Evolutionary conservation across 2,797 vertebrate species (phyloP), one percentile per base, ranked within the genome.

Genomic region (Harpagifer antarcticus): DNA sequence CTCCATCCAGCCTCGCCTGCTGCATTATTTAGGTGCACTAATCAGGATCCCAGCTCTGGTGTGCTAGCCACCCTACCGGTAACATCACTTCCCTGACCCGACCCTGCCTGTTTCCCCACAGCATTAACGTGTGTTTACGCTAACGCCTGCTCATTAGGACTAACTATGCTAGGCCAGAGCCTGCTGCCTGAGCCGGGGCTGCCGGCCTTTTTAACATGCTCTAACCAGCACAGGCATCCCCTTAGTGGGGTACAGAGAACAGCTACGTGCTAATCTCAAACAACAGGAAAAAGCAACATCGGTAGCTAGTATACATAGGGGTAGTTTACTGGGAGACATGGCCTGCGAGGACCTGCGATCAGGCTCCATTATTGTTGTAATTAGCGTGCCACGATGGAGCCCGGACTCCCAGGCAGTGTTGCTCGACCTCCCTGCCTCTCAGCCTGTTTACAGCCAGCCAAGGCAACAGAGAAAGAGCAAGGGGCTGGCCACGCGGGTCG

Each of bases 311-410:
- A 62, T 64, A 81, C 91, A 81, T 81, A 72, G 85, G 88, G 84
- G 83, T 77, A 54, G 71, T 85, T 91, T 84, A 84, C 85, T 78
- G 85, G 82, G 87, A 90, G 88, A 86, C 83, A n/a, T 88, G 90
- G 91, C 90, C 92, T 91, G 88, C 17, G 8, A 75, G 89, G 91
- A 92, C 91, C 91, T 70, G 80, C 87, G 79, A 90, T 92, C 92
- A 91, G 84, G 81, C 88, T 89, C 90, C 91, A 92, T 92, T 93
- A 93, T 92, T 92, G 91, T 93, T 92, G 92, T 92, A 93, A 94
- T 94, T 94, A 93, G 91, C 54, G 65, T 59, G 81, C 85, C 88
- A 86, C 82, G 44, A 79, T 57, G 86, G 85, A 86, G 87, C 84
- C 65, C 4, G 3, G 78, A 88, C 89, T 87, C 81, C 87, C 84